Conservation (phyloP, 2,797 vertebrate genomes). For the Phalloptychus januarius region DNA sequence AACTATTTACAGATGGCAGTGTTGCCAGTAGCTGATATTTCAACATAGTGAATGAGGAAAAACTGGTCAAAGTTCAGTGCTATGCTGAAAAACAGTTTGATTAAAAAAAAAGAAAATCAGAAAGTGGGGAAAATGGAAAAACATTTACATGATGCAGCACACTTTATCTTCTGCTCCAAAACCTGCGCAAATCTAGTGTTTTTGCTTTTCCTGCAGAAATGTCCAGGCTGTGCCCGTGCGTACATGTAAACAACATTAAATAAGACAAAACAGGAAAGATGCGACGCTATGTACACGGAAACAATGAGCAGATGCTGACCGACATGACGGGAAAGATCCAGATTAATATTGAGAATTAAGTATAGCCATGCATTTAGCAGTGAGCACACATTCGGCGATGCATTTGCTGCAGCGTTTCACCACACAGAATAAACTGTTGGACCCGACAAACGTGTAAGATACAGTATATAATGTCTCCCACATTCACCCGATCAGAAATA, state of each 20-base stretch:
- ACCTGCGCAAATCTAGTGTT: constrained; percentile 72
- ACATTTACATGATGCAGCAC: constrained; percentile 18
- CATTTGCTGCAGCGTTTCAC: constrained; percentile 46
- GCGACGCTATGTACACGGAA: constrained; percentile 24
- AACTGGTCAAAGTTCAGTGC: constrained; percentile 65
- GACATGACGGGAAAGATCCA: constrained; percentile 39
- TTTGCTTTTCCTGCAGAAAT: constrained; percentile 37
- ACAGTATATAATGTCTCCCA: constrained; percentile 29
- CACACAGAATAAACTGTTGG: constrained; percentile 38
- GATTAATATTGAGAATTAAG: constrained; percentile 50
- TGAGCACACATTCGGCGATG: constrained; percentile 59
- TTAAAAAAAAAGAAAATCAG: constrained; percentile 22
- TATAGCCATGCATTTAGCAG: constrained; percentile 77
- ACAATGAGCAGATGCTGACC: constrained; percentile 41
- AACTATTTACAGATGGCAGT: constrained; percentile 77
- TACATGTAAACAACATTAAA: constrained; percentile 29
- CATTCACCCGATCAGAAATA: constrained; percentile 60
- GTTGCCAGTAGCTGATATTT: constrained; percentile 69
- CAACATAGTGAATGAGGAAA: constrained; percentile 62
- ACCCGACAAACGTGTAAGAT: constrained; percentile 38
- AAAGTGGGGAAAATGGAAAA: constrained; percentile 29
- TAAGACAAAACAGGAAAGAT: constrained; percentile 29
- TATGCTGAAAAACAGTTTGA: constrained; percentile 56
- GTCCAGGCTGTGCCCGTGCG: constrained; percentile 30
- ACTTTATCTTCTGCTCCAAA: constrained; percentile 43